Evolutionary conservation across 2,113 vertebrate genomes (phyloP).

Genomic region (Columba livia): DNA sequence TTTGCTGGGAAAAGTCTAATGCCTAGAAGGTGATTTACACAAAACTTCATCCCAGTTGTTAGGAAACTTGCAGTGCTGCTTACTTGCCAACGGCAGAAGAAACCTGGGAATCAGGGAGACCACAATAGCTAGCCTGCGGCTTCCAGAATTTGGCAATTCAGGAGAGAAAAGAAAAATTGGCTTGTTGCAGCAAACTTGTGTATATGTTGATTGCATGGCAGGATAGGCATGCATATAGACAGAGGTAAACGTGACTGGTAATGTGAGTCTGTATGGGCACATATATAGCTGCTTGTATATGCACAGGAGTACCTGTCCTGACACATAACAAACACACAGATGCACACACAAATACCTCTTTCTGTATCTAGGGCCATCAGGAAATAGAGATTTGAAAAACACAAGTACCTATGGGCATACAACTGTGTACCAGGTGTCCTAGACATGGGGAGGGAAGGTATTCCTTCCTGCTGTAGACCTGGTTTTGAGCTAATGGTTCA

Average conservation of each 20-base stretch:
- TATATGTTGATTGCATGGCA: background rate
- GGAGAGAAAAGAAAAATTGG: background rate
- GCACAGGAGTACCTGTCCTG: background rate
- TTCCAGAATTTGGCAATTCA: background rate
- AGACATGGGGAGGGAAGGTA: background rate
- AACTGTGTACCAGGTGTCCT: background rate
- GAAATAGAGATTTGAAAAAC: background rate
- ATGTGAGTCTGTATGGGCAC: background rate
- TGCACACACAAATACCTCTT: background rate
- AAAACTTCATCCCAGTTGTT: conserved; percentile 29
- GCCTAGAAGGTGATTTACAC: conserved; percentile 62
- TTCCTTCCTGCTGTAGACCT: background rate
- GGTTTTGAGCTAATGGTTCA: background rate
- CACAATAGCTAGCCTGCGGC: conserved; percentile 32
- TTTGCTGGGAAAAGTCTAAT: conserved; percentile 66
- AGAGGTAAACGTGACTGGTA: conserved; percentile 19
- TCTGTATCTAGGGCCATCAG: too few relatives aligned
- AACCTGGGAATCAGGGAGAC: conserved; percentile 43
- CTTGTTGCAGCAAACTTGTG: background rate
- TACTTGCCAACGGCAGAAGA: conserved; percentile 6
- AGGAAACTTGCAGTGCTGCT: conserved; percentile 34
- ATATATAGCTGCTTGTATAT: background rate
- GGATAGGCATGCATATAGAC: background rate
- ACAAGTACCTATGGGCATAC: background rate
- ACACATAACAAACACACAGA: background rate